These are phyloP conservation scores for Heliothis virescens DNA, from an alignment of 1,140 invertebrate genomes.

Conservation along the genomic window DNA sequence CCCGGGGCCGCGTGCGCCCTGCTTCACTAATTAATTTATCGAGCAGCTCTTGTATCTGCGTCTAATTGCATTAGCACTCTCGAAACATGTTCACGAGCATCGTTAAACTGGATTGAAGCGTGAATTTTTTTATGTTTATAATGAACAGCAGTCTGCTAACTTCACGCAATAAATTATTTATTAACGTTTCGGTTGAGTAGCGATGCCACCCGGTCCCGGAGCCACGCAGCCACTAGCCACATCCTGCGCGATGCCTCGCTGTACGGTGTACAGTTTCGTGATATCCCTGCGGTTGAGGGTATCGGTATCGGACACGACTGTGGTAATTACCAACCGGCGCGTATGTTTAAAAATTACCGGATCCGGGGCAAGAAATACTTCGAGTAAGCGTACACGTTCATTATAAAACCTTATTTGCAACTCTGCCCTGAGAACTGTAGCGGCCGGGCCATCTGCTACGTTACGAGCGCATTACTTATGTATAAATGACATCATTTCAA, in stretches of 20 bases:
- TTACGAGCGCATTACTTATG: not conserved
- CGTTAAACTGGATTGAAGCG: constrained; percentile 25
- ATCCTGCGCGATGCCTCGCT: not conserved
- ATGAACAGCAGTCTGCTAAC: constrained; percentile 13
- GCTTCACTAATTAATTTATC: constrained; percentile 40
- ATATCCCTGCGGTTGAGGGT: constrained; percentile 33
- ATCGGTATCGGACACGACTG: constrained; percentile 30
- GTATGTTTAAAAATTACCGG: constrained; percentile 20
- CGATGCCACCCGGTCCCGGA: not conserved
- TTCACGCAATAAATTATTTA: constrained; percentile 22
- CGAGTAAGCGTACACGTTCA: not conserved
- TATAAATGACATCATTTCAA: not conserved
- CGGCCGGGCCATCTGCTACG: constrained; percentile 6
- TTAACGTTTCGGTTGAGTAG: constrained; percentile 6
- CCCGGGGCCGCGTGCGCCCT: not conserved
- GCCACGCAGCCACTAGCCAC: not conserved
- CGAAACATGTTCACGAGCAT: constrained; percentile 22
- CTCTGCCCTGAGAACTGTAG: constrained; percentile 2
- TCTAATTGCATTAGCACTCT: constrained; percentile 37
- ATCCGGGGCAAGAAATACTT: not conserved
- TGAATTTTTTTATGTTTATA: constrained; percentile 41
- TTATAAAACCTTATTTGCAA: constrained; percentile 25
- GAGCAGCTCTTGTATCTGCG: constrained; percentile 35
- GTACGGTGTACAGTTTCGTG: not conserved
- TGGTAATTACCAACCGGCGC: constrained; percentile 1